Evolutionary conservation across 2,113 vertebrate species (phyloP).

Genomic region (Oenanthe oenanthe): DNA sequence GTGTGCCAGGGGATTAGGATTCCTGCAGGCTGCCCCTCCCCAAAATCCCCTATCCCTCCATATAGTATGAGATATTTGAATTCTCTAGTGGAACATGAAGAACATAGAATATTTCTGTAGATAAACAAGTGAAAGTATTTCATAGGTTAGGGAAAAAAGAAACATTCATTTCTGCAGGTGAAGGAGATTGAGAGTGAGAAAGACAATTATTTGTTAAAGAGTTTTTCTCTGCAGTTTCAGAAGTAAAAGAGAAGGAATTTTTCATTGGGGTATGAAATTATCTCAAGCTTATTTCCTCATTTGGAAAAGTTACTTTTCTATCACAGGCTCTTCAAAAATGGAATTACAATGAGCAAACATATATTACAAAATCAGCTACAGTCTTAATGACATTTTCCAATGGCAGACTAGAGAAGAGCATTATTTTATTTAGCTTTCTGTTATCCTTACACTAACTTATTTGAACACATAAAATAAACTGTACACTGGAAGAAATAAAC

Average conservation of each 20-base stretch:
- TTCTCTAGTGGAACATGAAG: neutral
- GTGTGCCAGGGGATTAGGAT: neutral
- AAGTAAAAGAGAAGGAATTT: neutral
- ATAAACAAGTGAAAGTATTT: neutral
- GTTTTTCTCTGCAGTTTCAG: neutral
- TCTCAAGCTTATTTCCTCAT: neutral
- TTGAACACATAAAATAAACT: neutral
- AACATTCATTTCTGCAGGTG: neutral
- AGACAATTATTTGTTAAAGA: neutral
- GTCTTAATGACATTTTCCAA: neutral
- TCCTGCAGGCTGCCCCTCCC: neutral
- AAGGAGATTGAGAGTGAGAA: neutral
- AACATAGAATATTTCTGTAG: neutral
- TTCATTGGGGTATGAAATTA: neutral
- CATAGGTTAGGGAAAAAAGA: neutral
- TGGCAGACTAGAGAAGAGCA: neutral
- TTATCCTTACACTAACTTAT: neutral
- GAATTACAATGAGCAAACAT: neutral
- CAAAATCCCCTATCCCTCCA: rapidly evolving
- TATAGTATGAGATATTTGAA: neutral
- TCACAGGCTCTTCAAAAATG: neutral
- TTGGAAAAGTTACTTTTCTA: neutral
- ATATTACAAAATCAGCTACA: neutral
- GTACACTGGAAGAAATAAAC: neutral
- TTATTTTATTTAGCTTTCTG: neutral